phyloP scores from a whole-genome alignment of 2,888 invertebrate genomes.

The Lampropteryx suffumata region DNA sequence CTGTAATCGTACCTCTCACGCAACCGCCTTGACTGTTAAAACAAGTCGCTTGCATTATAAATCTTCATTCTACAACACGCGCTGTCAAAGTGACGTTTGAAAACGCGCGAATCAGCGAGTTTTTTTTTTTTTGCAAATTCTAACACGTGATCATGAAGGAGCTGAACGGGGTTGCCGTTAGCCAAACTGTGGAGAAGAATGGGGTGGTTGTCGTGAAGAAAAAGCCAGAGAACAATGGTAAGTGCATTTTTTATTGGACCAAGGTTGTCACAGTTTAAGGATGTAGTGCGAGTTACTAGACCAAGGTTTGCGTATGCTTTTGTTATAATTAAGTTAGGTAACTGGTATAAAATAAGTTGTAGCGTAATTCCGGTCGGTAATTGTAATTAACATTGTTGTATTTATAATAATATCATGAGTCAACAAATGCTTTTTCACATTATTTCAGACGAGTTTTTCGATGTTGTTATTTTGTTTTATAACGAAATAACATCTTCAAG shows the following conservation, averaged over 20 bases:
- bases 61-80: conserved; percentile 48
- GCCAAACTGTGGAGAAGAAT: conserved; percentile 56
- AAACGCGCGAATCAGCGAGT: conserved; percentile 61
- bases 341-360: no score
- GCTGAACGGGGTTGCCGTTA: conserved; percentile 58
- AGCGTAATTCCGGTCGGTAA: no score
- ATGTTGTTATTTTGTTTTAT: no score
- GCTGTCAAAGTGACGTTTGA: conserved; percentile 74
- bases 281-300: neutral
- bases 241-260: conserved; percentile 36
- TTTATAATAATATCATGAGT: no score
- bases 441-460: no score
- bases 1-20: conserved; percentile 40
- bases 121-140: conserved; percentile 30
- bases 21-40: conserved; percentile 65
- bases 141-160: conserved; percentile 64
- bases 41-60: conserved; percentile 55
- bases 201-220: conserved; percentile 63
- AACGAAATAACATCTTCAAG: no score
- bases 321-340: no score
- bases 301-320: no score
- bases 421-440: no score
- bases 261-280: neutral
- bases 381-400: no score
- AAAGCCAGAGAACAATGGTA: conserved; percentile 64